Evolutionary conservation across 2,113 vertebrate species (phyloP), one percentile per base, ranked within the genome.

Genomic region (Indri indri): DNA sequence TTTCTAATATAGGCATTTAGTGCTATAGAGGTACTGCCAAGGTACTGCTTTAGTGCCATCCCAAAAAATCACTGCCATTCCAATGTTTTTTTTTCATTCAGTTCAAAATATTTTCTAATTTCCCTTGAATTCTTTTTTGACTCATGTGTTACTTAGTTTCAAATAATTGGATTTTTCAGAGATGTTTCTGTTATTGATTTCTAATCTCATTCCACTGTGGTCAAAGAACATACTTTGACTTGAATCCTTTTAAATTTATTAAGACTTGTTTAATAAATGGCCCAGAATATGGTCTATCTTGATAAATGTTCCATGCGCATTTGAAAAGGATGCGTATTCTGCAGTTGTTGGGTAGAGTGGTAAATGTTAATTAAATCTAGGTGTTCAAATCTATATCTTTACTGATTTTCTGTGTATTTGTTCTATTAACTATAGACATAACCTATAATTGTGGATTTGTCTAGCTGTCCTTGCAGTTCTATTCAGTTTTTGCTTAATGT

Each of bases 201-300:
- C n/a, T 91, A 83, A 83, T 32, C 77, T 88, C 37, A 94, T 65
- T 45, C 83, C 32, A 70, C 23, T 86, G 57, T 50, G 37, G 34
- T 70, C 59, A 94, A 86, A 88, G n/a, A 74, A 94, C 32, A 83
- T 87, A 76, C 45, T 82, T 96, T n/a, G 50, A 90, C 42, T 79
- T 92, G 84, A 96, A 89, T 65, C 42, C 32, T 84, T 65, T 65
- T 42, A 88, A 82, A 42, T 61, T 61, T 61, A 61, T 25, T 77
- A 66, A 87, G 63, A 87, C 74, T 81, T 32, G n/a, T 73, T 81
- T 74, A 74, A 80, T 82, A 57, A 57, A 61, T 61, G 74, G 74
- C 23, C 23, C 66, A 88, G 86, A 89, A 82, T 82, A 73, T 79
- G 47, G 17, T 88, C 8, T 25, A 22, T n/a, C 47, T 59, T 80